Evolutionary conservation across 2,113 vertebrate species (phyloP), one percentile per base, ranked within the genome.

Genomic region (Oryzias melastigma): DNA sequence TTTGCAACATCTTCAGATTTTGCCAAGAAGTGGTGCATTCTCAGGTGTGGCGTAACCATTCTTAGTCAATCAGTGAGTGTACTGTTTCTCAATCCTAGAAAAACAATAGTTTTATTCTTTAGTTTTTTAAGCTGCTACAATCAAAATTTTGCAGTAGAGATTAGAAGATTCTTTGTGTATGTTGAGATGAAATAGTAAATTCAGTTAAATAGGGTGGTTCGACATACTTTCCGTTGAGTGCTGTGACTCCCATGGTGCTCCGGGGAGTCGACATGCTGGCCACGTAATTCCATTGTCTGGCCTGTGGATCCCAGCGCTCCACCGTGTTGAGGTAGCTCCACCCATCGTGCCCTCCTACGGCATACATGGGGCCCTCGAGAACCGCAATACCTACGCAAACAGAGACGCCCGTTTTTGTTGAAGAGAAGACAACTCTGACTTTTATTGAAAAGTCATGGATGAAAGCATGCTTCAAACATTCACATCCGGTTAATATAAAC

Each of bases 341-440:
- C 55, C 97, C 97, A 19, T 99, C 97, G 4, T 99, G 97, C 47
- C 97, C 97, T 14, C 97, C 97, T 2, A 98, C 94, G 0, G 97
- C 97, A 63, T 98, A 99, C 97, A 99, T 98, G 3, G 97, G 97
- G 13, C 97, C 97, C 91, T 98, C 97, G n/a, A 98, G 93, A 80
- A 96, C 96, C 50, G 95, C 94, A 19, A 98, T 95, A 42, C 97
- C 97, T 98, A 58, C 19, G 62, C 50, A 65, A 46, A 73, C 29
- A 10, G 19, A 35, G 6, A 27, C 25, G 25, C 25, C 25, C 25
- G 25, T 27, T 27, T 27, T 27, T 27, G 25, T 27, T 5, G 6
- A 27, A 27, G 25, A 27, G 25, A 27, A 27, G 19, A 45, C 8
- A 57, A 5, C 24, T 8, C 14, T 14, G 43, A 17, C 4, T 44